Conservation (phyloP, 30 jellyfish, hydroid and myxozoan species). For the Hydractinia symbiolongicarpus region DNA sequence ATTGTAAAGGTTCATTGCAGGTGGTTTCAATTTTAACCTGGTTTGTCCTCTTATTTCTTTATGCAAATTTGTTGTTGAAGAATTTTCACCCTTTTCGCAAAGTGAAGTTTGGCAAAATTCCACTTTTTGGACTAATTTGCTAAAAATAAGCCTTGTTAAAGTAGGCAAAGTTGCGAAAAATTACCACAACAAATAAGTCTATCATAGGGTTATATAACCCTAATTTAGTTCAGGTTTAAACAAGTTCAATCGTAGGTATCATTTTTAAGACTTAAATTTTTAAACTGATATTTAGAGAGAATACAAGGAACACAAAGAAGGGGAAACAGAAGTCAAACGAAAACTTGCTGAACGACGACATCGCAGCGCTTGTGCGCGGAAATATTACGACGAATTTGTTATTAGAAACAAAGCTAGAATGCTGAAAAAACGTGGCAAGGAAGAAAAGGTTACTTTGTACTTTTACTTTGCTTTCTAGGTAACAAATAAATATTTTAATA, state of each 20-base stretch:
- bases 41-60: not conserved
- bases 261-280: not conserved
- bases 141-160: too few species aligned
- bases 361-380: conserved; percentile 83
- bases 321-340: conserved; percentile 47
- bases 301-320: conserved; percentile 42
- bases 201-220: too few species aligned
- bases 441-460: conserved; percentile 61
- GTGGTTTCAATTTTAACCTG: too few species aligned
- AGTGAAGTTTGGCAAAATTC: too few species aligned
- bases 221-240: not conserved
- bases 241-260: not conserved
- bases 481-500: not conserved
- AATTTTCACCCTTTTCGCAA: not conserved
- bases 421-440: conserved; percentile 65
- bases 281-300: conserved; percentile 50
- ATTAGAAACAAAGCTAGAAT: conserved; percentile 66
- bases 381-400: conserved; percentile 78
- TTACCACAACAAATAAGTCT: too few species aligned
- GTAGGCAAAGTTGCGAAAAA: too few species aligned
- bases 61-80: not conserved
- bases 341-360: conserved; percentile 68
- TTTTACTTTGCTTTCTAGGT: not conserved
- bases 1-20: too few species aligned
- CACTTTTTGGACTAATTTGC: too few species aligned